phyloP scores from a whole-genome alignment of 2,113 vertebrate genomes.

The Morone chrysops region DNA sequence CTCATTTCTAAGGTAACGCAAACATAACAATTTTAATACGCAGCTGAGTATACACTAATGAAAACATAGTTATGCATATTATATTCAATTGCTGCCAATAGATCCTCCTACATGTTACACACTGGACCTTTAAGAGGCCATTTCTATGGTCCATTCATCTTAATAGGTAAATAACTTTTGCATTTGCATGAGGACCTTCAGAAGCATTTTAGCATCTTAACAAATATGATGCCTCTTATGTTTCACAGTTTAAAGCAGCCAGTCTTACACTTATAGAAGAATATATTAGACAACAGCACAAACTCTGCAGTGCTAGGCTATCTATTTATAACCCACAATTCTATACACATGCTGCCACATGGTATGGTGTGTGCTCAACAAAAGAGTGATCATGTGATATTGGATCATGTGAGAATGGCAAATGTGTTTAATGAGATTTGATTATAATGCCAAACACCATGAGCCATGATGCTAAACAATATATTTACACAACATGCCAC shows the following conservation, averaged over 20 bases:
- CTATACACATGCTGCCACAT: slow-evolving; percentile 8
- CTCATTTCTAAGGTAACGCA: no score
- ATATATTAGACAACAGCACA: neutral
- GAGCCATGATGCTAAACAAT: neutral
- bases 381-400: neutral
- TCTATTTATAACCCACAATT: slow-evolving; percentile 17
- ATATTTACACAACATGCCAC: slow-evolving; percentile 20
- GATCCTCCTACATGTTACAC: no score
- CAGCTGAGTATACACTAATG: no score
- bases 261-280: neutral
- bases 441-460: slow-evolving; percentile 10
- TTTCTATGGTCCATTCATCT: neutral
- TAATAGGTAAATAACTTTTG: neutral
- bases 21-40: no score
- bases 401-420: slow-evolving; percentile 15
- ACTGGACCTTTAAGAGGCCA: neutral
- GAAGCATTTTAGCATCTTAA: neutral
- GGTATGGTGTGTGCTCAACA: slow-evolving; percentile 4
- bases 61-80: no score
- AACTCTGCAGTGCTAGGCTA: neutral
- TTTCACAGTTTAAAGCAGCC: neutral
- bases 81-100: no score
- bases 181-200: neutral
- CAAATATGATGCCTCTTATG: neutral
- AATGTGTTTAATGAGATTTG: slow-evolving; percentile 33